phyloP scores from a whole-genome alignment of 2,113 vertebrate species.

The Eonycteris spelaea region DNA sequence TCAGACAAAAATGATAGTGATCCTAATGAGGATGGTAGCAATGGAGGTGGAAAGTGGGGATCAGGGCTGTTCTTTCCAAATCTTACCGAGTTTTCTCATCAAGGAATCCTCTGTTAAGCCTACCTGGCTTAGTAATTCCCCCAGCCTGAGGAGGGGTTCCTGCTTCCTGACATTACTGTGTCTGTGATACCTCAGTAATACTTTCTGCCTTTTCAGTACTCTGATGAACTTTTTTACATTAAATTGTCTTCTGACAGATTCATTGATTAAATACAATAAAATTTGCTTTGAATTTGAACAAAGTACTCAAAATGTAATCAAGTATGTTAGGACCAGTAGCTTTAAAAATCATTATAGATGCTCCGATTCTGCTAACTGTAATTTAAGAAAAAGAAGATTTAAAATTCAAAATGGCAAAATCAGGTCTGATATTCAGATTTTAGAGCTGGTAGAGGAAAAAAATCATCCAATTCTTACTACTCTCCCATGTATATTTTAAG shows the following conservation, averaged over 20 bases:
- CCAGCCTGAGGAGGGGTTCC: not conserved
- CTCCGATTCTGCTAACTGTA: not conserved
- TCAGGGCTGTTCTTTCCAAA: not conserved
- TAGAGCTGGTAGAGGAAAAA: not conserved
- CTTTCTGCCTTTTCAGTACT: not conserved
- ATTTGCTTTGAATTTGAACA: slow-evolving; percentile 9
- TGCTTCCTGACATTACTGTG: not conserved
- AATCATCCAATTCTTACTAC: not conserved
- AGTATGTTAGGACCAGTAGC: not conserved
- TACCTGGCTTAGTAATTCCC: not conserved
- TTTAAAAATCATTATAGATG: not conserved
- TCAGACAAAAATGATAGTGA: not conserved
- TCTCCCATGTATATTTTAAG: not conserved
- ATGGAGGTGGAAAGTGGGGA: not conserved
- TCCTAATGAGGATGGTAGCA: not conserved
- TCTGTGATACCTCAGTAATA: not conserved
- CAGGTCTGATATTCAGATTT: not conserved
- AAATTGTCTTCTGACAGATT: slow-evolving; percentile 6
- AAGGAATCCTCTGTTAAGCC: not conserved
- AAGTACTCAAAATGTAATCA: not conserved
- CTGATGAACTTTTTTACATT: not conserved
- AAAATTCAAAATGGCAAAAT: slow-evolving; percentile 9
- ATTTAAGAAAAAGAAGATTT: not conserved
- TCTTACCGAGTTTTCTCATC: not conserved
- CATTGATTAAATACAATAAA: not conserved